Evolutionary conservation across 2,888 invertebrate species (phyloP), one percentile per base, ranked within the genome.

Genomic region (Selenia dentaria): DNA sequence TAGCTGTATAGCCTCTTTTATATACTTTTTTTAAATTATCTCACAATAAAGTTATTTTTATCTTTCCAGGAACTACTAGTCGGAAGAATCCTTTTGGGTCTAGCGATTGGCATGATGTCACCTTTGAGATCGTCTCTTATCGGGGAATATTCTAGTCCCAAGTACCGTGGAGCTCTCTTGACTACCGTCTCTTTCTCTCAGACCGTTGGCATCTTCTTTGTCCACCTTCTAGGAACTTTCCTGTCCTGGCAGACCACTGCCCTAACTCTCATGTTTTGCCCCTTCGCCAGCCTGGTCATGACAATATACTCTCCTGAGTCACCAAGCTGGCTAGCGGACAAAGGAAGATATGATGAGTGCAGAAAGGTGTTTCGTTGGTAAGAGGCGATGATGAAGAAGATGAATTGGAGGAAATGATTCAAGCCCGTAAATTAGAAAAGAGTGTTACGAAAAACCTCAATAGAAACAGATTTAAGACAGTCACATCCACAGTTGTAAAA

Each of bases 181-280:
- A 87, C 93, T 6, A 85, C 87, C 1, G 85, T 92, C 1, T 91
- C 92, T 0, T 70, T 93, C 2, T 81, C 92, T 0, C 88, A 93
- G 24, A 88, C 93, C 0, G 53, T 86, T 9, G 94, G 94, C 4
- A 91, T 94, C 24, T 81, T 94, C 6, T 60, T 92, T 4, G 87
- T 92, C 3, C 94, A 94, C 59, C 66, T 88, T 0, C 60, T 94
- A 1, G 94, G 94, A 0, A 92, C 92, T 1, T 79, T 91, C 57
- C 59, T 92, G 0, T 69, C 79, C 22, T 93, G 93, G 93, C 77
- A 90, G 57, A 69, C 72, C 3, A 87, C 91, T 0, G 92, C 92
- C 0, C 63, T 89, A 0, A 62, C 92, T 18, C 86, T 87, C 42
- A 74, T 83, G 1, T 50, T 71, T 14, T 73, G 91, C 25, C 86